Conservation (phyloP, 2,888 invertebrate genomes). For the Zaprionus bogoriensis region DNA sequence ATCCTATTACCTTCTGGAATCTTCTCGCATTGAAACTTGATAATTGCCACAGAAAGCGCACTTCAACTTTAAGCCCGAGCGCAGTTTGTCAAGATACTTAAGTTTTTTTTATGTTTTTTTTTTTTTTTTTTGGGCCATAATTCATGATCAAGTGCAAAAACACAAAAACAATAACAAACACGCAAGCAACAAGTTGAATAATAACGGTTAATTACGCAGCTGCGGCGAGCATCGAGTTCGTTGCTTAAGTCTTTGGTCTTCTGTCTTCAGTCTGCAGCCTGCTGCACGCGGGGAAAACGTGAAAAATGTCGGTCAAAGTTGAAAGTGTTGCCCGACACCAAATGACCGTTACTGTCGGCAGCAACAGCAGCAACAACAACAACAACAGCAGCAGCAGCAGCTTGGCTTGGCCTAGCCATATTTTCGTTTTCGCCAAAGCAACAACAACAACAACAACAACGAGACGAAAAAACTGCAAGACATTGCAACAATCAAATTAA, state of each 20-base stretch:
- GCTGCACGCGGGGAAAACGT: neutral
- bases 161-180: neutral
- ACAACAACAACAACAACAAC: conserved; percentile 13
- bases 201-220: conserved; percentile 11
- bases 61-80: neutral
- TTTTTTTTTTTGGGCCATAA: neutral
- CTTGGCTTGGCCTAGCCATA: conserved; percentile 40
- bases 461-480: conserved; percentile 64
- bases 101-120: no score
- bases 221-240: conserved; percentile 54
- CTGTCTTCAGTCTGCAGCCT: no score
- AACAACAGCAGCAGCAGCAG: conserved; percentile 8
- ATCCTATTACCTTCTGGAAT: no score
- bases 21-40: no score
- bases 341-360: conserved; percentile 34
- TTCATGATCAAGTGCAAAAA: conserved; percentile 22
- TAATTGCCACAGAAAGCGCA: neutral
- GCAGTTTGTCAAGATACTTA: neutral
- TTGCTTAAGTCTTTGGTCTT: conserved; percentile 70
- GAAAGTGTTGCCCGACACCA: conserved; percentile 58
- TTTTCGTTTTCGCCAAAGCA: conserved; percentile 63
- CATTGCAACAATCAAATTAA: conserved; percentile 78
- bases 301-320: conserved; percentile 66
- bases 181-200: neutral
- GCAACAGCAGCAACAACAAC: conserved; percentile 5